These are phyloP conservation scores for Theocolax elegans DNA, from an alignment of 1,140 invertebrate genomes.

Conservation along the genomic window DNA sequence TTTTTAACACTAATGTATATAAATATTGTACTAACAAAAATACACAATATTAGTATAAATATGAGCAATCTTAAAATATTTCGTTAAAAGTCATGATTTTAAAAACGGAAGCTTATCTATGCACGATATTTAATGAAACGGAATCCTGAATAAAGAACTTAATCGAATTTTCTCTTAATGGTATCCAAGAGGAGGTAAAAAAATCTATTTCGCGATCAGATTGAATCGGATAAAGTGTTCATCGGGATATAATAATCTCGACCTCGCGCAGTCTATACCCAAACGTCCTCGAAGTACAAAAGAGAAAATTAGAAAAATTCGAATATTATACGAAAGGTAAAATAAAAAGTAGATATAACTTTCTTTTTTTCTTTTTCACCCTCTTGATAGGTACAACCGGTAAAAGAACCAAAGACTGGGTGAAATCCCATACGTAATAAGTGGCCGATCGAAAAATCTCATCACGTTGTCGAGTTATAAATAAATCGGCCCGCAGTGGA, in stretches of 20 bases:
- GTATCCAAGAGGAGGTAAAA: constrained; percentile 7
- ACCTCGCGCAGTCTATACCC: background rate
- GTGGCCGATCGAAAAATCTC: constrained; percentile 44
- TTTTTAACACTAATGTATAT: too few species aligned
- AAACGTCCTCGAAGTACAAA: background rate
- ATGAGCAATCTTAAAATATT: too few species aligned
- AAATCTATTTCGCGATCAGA: constrained; percentile 7
- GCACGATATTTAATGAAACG: background rate
- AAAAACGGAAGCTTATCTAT: background rate
- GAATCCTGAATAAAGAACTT: constrained; percentile 1
- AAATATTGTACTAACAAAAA: too few species aligned
- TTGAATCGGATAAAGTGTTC: constrained; percentile 17
- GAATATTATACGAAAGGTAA: background rate
- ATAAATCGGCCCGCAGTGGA: constrained; percentile 30
- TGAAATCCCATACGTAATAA: constrained; percentile 6
- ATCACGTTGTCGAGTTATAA: constrained; percentile 47
- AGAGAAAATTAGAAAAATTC: constrained; percentile 5
- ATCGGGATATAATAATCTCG: constrained; percentile 15
- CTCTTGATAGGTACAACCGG: background rate
- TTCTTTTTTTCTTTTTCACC: too few species aligned
- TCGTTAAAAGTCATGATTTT: too few species aligned
- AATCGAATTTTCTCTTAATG: constrained; percentile 21
- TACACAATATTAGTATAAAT: too few species aligned
- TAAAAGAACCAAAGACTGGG: background rate
- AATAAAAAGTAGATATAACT: background rate